These are phyloP conservation scores for Cherax quadricarinatus DNA, from an alignment of 1,140 invertebrate species.

Conservation along the genomic window DNA sequence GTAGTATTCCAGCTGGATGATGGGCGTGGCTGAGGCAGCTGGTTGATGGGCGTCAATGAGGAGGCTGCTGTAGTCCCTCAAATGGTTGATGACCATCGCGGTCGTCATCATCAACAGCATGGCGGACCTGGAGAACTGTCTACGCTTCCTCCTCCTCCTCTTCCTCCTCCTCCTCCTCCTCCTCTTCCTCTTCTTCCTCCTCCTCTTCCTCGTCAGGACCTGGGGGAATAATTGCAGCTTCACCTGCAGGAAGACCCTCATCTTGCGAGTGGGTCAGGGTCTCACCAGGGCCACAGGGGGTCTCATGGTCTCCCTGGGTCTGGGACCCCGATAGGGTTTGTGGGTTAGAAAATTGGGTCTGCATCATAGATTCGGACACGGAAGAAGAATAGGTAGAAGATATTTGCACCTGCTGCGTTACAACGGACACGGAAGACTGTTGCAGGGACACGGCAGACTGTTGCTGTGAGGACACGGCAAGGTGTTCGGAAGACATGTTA, in stretches of 20 bases:
- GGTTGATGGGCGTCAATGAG: no score
- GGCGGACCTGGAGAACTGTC: not conserved
- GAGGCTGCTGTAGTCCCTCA: not conserved
- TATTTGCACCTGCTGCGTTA: conserved; percentile 31
- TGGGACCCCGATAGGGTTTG: not conserved
- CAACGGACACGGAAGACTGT: conserved; percentile 18
- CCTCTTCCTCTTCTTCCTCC: conserved; percentile 35
- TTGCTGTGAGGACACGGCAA: not conserved
- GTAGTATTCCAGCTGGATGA: no score
- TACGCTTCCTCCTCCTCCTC: conserved; percentile 29
- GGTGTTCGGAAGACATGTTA: not conserved
- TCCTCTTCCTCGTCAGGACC: conserved; percentile 39
- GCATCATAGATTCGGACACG: conserved; percentile 15
- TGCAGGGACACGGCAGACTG: conserved; percentile 1
- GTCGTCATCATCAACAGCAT: not conserved
- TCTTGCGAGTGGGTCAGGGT: not conserved
- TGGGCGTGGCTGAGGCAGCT: no score
- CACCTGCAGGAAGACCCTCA: conserved; percentile 23
- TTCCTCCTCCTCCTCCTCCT: conserved; percentile 49
- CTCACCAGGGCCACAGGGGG: not conserved
- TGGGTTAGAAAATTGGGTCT: not conserved
- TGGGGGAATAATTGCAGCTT: not conserved
- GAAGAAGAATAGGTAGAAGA: conserved; percentile 30
- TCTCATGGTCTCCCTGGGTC: not conserved
- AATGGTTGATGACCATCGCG: not conserved